Percentiles rank a stretch among this genome's conserved stretches.
phyloP scores from a whole-genome alignment of 1,140 invertebrate species.

The Thaumetopoea pityocampa region DNA sequence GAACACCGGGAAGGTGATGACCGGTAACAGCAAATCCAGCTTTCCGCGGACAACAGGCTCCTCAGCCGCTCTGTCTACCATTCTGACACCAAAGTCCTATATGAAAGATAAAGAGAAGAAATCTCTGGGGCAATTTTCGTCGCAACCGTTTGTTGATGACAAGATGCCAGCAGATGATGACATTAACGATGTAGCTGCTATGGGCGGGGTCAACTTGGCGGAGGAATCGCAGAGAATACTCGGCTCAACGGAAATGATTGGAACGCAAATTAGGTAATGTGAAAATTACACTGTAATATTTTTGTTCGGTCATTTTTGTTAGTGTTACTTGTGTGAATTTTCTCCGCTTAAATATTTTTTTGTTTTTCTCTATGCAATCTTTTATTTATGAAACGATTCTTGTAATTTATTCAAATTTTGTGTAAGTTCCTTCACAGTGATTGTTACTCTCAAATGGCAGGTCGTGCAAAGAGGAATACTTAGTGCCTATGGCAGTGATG shows the following conservation, averaged over 20 bases:
- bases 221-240: conserved; percentile 97
- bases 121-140: conserved; percentile 34
- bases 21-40: conserved; percentile 43
- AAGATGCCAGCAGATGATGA: conserved; percentile 68
- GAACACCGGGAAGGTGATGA: conserved; percentile 41
- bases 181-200: conserved; percentile 98
- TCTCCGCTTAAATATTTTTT: too few species aligned
- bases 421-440: background rate
- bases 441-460: conserved; percentile 47
- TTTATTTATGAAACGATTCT: too few species aligned
- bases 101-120: conserved; percentile 63
- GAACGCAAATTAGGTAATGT: conserved; percentile 87
- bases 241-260: conserved; percentile 95
- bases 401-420: background rate
- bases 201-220: conserved; percentile 98
- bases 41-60: conserved; percentile 28
- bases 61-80: conserved; percentile 39
- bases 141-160: conserved; percentile 49
- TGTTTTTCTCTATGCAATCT: too few species aligned
- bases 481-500: conserved; percentile 87
- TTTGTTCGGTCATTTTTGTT: too few species aligned
- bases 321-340: too few species aligned
- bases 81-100: conserved; percentile 51
- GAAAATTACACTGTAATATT: too few species aligned
- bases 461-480: conserved; percentile 96